Evolutionary conservation across 1,140 invertebrate species (phyloP), one percentile per base, ranked within the genome.

Genomic region (Zaprionus davidi): DNA sequence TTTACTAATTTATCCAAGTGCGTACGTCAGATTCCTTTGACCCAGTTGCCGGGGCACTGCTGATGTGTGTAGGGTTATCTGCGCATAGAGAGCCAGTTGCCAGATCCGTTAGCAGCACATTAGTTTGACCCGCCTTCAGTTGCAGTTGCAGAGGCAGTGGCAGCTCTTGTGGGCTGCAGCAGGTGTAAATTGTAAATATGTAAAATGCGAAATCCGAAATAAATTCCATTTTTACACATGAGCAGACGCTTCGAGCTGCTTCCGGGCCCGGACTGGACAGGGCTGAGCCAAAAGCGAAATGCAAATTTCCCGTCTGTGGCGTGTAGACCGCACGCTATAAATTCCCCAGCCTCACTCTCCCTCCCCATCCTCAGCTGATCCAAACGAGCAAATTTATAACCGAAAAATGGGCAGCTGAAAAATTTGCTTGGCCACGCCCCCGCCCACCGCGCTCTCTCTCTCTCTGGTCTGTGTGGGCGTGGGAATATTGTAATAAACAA

Each of bases 401-500:
- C 78, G 44, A 81, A 83, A 70, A 87, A 78, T 62, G 66, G 69
- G 41, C 64, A 65, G 56, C 69, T 49, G 49, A 63, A 64, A 71
- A 63, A 63, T 64, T 60, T 63, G 56, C 68, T 62, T 15, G 28
- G 26, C 41, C 44, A 36, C 51, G 11, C 46, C 31, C 4, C 12
- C 22, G 17, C 17, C 26, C 26, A 6, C 12, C 38, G 6, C 28
- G n/a, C 46, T 9, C 13, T 22, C 26, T 1, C 17, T 34, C n/a
- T 34, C 31, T 24, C 5, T 7, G 17, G 6, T 26, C 11, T 7
- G 1, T 53, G 17, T 49, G 67, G 57, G 58, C 66, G 69, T 41
- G 82, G 73, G 67, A 87, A 81, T 83, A 78, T 83, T 84, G 85
- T 71, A 88, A 88, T 88, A 88, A 88, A 90, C 81, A 84, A 78